phyloP scores from a whole-genome alignment of 2,113 vertebrate species.

The Pelecanus crispus region DNA sequence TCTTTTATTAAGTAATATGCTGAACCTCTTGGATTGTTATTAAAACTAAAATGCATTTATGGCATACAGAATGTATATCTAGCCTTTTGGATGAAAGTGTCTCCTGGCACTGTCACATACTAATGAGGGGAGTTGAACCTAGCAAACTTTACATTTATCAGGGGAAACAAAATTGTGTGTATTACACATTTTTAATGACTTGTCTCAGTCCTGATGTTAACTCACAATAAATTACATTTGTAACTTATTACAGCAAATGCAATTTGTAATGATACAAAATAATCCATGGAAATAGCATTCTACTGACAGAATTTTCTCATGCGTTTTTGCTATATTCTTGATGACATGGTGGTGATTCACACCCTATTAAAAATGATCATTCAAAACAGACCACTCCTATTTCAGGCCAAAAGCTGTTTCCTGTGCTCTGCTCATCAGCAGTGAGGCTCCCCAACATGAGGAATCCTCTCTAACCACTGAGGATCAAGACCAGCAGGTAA shows the following conservation, averaged over 20 bases:
- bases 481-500: background rate
- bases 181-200: constrained; percentile 42
- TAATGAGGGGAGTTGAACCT: background rate
- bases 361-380: constrained; percentile 10
- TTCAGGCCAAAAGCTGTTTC: background rate
- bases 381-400: background rate
- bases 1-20: constrained; percentile 43
- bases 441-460: background rate
- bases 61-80: background rate
- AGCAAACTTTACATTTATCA: constrained; percentile 20
- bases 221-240: constrained; percentile 37
- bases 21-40: constrained; percentile 42
- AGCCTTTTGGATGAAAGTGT: constrained; percentile 21
- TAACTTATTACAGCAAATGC: constrained; percentile 1
- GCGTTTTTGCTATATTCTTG: background rate
- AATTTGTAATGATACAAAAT: constrained; percentile 9
- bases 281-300: constrained; percentile 11
- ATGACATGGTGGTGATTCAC: constrained; percentile 1
- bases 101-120: background rate
- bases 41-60: constrained; percentile 33
- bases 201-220: constrained; percentile 4
- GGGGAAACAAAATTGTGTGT: background rate
- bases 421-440: background rate
- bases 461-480: background rate
- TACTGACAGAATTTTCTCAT: constrained; percentile 21